These are phyloP conservation scores for Nomada lathburiana DNA, from an alignment of 2,888 invertebrate genomes.

Conservation along the genomic window DNA sequence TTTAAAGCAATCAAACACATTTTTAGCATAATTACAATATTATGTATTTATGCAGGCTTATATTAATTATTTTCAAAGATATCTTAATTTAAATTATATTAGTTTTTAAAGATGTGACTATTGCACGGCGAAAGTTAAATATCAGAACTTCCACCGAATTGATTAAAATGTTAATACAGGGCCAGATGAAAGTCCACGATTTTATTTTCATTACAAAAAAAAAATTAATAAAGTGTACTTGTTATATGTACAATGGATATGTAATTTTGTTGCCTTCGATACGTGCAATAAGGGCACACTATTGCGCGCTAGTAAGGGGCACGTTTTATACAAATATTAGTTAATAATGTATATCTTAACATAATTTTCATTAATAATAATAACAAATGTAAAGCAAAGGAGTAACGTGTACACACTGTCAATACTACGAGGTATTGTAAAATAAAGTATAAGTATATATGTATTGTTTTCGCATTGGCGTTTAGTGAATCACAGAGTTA, in stretches of 20 bases:
- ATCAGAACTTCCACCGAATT: neutral
- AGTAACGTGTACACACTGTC: constrained; percentile 66
- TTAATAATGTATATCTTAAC: constrained; percentile 56
- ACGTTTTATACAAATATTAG: constrained; percentile 66
- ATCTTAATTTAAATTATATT: constrained; percentile 11
- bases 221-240: neutral
- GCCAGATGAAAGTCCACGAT: neutral
- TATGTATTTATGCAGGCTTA: constrained; percentile 38
- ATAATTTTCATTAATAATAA: constrained; percentile 56
- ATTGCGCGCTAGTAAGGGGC: constrained; percentile 34
- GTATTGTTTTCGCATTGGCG: constrained; percentile 39
- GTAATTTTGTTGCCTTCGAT: constrained; percentile 47
- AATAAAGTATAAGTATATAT: constrained; percentile 65
- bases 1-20: constrained; percentile 12
- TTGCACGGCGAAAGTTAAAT: neutral
- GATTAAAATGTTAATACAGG: no score
- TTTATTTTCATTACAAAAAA: neutral
- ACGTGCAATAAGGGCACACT: constrained; percentile 38
- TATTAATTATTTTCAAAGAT: constrained; percentile 25
- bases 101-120: neutral
- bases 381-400: constrained; percentile 56
- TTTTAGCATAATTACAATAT: constrained; percentile 29
- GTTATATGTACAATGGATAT: constrained; percentile 34
- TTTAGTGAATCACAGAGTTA: constrained; percentile 19
- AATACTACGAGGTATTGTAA: constrained; percentile 64